Conservation (phyloP, 1,140 invertebrate genomes). For the Drosophila sucinea region DNA sequence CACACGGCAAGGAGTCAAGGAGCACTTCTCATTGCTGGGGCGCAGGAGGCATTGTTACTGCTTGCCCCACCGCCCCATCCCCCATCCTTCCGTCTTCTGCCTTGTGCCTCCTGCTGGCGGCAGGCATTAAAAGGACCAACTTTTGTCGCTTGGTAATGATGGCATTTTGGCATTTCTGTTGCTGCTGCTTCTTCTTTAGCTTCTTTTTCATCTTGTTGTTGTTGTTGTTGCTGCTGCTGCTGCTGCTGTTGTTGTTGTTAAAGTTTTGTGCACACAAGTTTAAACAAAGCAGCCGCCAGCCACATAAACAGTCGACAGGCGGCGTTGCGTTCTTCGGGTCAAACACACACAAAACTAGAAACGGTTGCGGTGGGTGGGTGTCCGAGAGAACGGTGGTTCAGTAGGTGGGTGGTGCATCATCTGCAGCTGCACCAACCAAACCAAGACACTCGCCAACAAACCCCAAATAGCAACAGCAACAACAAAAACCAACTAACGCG, state of each 20-base stretch:
- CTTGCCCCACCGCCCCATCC: constrained; percentile 23
- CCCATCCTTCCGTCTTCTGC: constrained; percentile 13
- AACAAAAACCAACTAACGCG: background rate
- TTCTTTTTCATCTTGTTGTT: constrained; percentile 1
- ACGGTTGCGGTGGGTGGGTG: constrained; percentile 18
- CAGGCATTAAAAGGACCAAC: constrained; percentile 68
- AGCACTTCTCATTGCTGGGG: constrained; percentile 55
- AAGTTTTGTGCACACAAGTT: constrained; percentile 78
- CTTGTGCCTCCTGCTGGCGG: constrained; percentile 23
- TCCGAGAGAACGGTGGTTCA: background rate
- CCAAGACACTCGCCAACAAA: background rate
- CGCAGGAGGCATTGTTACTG: constrained; percentile 51
- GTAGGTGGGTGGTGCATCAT: constrained; percentile 4
- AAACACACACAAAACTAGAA: constrained; percentile 52
- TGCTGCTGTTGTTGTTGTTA: constrained; percentile 65
- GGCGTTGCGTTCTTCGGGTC: constrained; percentile 68
- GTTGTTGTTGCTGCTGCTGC: background rate
- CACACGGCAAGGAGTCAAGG: constrained; percentile 59
- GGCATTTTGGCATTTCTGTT: constrained; percentile 74
- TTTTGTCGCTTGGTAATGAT: constrained; percentile 81
- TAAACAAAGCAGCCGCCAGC: constrained; percentile 80
- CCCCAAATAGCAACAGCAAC: constrained; percentile 9
- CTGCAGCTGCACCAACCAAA: background rate
- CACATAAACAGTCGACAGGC: constrained; percentile 79
- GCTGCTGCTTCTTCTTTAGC: background rate